Evolutionary conservation across 2,113 vertebrate species (phyloP).

Genomic region (Melanerpes formicivorus): DNA sequence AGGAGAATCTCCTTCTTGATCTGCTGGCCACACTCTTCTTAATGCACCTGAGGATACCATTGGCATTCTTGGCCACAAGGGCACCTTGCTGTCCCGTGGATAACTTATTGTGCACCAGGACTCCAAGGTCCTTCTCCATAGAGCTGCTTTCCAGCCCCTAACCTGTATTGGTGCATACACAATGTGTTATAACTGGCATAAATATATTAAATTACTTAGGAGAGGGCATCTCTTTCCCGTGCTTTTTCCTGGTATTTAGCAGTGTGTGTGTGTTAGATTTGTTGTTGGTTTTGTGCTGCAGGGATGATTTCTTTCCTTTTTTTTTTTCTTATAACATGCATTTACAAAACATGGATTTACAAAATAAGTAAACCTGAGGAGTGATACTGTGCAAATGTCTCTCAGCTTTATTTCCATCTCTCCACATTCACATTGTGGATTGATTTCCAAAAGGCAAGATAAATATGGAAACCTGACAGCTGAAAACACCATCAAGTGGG

Average conservation of each 20-base stretch:
- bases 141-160: too few species aligned
- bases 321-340: background rate
- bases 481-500: background rate
- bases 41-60: too few species aligned
- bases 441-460: constrained; percentile 22
- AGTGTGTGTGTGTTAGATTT: background rate
- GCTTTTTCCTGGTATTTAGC: background rate
- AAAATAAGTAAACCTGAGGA: background rate
- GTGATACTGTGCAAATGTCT: background rate
- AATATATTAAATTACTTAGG: background rate
- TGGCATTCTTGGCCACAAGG: too few species aligned
- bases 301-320: background rate
- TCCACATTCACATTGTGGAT: background rate
- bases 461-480: background rate
- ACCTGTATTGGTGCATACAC: background rate
- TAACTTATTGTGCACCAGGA: too few species aligned
- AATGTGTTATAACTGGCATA: background rate
- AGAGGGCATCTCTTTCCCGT: background rate
- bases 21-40: too few species aligned
- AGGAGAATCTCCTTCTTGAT: too few species aligned
- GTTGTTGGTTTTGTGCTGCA: background rate
- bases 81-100: too few species aligned
- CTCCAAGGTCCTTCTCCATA: too few species aligned
- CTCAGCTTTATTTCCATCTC: background rate
- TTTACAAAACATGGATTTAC: background rate